Percentiles rank a stretch among this genome's conserved stretches.
These are phyloP conservation scores for Drosophila ironensis DNA, from an alignment of 1,140 invertebrate species.

Conservation along the genomic window DNA sequence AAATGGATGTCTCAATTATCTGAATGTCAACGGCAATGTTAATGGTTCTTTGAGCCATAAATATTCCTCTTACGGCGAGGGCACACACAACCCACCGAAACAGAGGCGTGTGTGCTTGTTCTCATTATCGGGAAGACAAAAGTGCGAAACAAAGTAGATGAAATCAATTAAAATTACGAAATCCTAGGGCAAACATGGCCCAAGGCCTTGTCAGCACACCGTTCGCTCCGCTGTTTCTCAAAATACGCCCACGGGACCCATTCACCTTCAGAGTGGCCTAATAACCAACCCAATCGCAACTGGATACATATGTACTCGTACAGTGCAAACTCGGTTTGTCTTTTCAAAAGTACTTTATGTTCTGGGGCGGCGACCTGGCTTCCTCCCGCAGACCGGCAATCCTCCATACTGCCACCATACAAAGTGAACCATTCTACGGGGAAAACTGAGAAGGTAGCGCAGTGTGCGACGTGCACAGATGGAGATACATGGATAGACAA, in stretches of 20 bases:
- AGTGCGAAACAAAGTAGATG: slow-evolving; percentile 16
- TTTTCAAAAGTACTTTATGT: slow-evolving; percentile 13
- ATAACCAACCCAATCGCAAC: slow-evolving; percentile 28
- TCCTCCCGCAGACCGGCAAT: no score
- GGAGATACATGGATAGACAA: neutral
- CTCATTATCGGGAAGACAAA: slow-evolving; percentile 50
- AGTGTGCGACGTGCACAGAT: neutral
- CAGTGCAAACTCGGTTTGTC: slow-evolving; percentile 11
- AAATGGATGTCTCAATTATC: slow-evolving; percentile 42
- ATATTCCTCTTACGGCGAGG: neutral
- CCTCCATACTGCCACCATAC: neutral
- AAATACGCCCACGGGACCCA: slow-evolving; percentile 64
- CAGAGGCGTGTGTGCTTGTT: slow-evolving; percentile 14
- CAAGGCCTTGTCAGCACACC: slow-evolving; percentile 33
- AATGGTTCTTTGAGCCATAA: slow-evolving; percentile 20
- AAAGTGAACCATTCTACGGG: slow-evolving; percentile 14
- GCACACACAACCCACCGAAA: neutral
- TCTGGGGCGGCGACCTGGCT: neutral
- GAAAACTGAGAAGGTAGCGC: neutral
- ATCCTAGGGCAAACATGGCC: slow-evolving; percentile 36
- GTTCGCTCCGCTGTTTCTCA: neutral
- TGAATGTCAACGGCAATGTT: slow-evolving; percentile 20
- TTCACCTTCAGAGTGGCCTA: slow-evolving; percentile 39
- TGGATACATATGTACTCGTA: slow-evolving; percentile 12
- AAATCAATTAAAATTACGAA: slow-evolving; percentile 67